Evolutionary conservation across 1,140 invertebrate species (phyloP).

Genomic region (Sitodiplosis mosellana): DNA sequence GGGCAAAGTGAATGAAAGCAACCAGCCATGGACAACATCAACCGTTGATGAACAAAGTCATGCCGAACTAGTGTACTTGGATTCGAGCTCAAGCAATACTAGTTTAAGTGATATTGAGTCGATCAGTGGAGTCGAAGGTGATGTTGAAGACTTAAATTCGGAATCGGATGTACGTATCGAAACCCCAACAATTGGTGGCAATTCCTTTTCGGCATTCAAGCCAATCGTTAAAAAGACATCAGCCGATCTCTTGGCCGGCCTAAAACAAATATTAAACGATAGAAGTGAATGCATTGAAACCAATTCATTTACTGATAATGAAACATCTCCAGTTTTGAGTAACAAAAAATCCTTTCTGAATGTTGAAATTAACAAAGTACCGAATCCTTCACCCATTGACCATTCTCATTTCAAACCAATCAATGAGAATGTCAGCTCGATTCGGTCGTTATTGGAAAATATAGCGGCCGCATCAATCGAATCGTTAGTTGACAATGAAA

Average conservation of each 20-base stretch:
- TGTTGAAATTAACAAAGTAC: no score
- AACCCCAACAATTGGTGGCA: conserved; percentile 14
- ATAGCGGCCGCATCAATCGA: no score
- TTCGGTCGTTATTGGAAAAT: no score
- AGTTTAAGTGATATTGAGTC: conserved; percentile 10
- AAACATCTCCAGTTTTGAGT: neutral
- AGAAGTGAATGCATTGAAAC: neutral
- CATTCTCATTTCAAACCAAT: no score
- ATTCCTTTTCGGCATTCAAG: conserved; percentile 12
- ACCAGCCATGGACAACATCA: conserved; percentile 12
- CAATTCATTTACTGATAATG: neutral
- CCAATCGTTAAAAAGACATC: no score
- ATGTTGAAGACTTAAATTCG: neutral
- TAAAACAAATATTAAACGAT: conserved; percentile 5
- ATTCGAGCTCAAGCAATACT: conserved; percentile 18
- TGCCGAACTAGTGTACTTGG: conserved; percentile 19
- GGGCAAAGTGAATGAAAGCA: conserved; percentile 13
- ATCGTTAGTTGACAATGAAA: no score
- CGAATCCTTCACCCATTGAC: no score
- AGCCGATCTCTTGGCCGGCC: conserved; percentile 4
- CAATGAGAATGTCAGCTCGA: no score
- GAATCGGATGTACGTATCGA: conserved; percentile 8
- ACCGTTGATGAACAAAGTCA: conserved; percentile 9
- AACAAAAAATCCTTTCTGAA: conserved; percentile 2
- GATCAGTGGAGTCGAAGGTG: conserved; percentile 2